Evolutionary conservation across 1,140 invertebrate genomes (phyloP).

Genomic region (Cyrtorhinus lividipennis): DNA sequence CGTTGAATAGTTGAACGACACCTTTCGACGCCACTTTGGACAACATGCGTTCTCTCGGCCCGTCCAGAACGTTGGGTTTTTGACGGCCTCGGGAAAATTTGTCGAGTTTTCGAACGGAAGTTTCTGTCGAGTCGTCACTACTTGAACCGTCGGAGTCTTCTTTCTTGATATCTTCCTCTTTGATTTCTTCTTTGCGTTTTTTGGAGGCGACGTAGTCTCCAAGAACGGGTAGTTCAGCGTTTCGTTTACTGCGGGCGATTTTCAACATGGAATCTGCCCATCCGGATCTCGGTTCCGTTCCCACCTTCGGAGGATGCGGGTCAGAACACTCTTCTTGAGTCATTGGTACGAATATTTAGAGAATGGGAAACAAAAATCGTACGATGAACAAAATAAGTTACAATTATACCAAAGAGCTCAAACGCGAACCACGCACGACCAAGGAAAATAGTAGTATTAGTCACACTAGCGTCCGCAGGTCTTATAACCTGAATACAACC

Average conservation of each 20-base stretch:
- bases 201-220: background rate
- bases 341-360: too few relatives aligned
- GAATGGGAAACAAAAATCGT: too few relatives aligned
- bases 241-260: background rate
- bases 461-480: too few relatives aligned
- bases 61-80: background rate
- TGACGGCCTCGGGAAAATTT: background rate
- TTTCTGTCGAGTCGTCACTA: background rate
- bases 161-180: background rate
- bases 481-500: too few relatives aligned
- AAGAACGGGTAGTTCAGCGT: background rate
- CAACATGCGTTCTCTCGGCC: background rate
- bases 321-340: background rate
- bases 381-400: background rate
- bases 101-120: background rate
- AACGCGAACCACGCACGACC: too few relatives aligned
- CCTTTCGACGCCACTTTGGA: background rate
- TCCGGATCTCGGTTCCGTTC: background rate
- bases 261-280: background rate
- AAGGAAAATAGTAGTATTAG: too few relatives aligned
- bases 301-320: background rate
- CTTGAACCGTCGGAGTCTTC: background rate
- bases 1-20: constrained; percentile 1
- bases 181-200: background rate
- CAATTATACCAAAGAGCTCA: too few relatives aligned